These are phyloP conservation scores for Ancistrus triradiatus DNA, from an alignment of 2,113 vertebrate genomes.

Conservation along the genomic window DNA sequence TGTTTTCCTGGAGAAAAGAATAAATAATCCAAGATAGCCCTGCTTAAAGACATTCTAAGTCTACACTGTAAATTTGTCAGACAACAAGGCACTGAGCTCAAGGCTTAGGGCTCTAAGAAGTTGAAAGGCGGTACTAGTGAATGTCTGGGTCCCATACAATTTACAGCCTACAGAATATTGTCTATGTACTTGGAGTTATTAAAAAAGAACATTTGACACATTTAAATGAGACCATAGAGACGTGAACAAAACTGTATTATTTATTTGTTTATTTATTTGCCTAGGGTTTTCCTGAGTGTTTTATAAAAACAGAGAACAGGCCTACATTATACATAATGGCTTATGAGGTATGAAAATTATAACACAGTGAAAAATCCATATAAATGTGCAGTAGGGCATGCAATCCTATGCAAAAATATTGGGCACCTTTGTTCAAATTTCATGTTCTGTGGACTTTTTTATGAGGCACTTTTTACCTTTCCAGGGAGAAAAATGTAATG, in stretches of 20 bases:
- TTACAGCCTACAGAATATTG: not conserved
- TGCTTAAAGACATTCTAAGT: constrained; percentile 34
- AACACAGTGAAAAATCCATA: no score
- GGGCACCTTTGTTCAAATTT: not conserved
- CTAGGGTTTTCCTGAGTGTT: no score
- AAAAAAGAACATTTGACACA: no score
- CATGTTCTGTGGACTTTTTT: no score
- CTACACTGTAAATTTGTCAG: constrained; percentile 42
- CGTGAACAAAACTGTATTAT: no score
- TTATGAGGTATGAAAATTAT: no score
- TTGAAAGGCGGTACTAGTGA: not conserved
- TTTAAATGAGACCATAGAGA: no score
- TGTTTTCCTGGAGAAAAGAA: constrained; percentile 44
- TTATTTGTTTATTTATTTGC: no score
- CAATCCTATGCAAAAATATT: not conserved
- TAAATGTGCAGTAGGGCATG: no score
- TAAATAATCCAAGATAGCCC: constrained; percentile 38
- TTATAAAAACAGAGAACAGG: no score
- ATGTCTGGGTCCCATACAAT: not conserved
- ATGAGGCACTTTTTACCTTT: not conserved
- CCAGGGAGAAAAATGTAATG: not conserved
- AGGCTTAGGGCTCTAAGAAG: constrained; percentile 6
- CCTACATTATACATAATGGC: no score
- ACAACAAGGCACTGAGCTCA: constrained; percentile 39
- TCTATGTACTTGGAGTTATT: not conserved